Evolutionary conservation across 1,140 invertebrate genomes (phyloP), one percentile per base, ranked within the genome.

Genomic region (Atopsyche davidsoni): DNA sequence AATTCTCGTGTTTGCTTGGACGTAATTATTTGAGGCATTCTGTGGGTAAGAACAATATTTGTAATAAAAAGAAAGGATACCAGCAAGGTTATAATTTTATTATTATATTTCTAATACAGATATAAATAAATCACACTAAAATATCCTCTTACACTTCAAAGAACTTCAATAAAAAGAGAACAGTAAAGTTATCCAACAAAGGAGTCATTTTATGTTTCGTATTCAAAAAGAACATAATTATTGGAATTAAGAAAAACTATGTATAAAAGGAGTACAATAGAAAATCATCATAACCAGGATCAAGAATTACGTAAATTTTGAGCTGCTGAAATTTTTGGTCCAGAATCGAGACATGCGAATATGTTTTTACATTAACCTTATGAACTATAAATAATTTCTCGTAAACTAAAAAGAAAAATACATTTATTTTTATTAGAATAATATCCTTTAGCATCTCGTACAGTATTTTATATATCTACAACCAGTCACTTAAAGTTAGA

Each of bases 91-190:
- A 46, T 49, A 52, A n/a, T n/a, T 48, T 51, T 56, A 50, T 22
- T 55, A 42, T 56, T 40, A 23, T 56, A 56, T 53, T 53, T 48
- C 50, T 53, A 57, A 42, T 53, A 57, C 36, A 51, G 48, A 51
- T 56, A 56, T 56, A 56, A 51, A 56, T 56, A 56, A 56, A 56
- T 51, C 54, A 56, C 54, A 51, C 54, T 56, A 56, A 56, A 38
- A 36, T 39, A 47, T 47, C 24, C 13, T 39, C 38, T 4, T 7
- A 39, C n/a, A n/a, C n/a, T n/a, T n/a, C n/a, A n/a, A n/a, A n/a
- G n/a, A n/a, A n/a, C n/a, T n/a, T n/a, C n/a, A n/a, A n/a, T n/a
- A n/a, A n/a, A n/a, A n/a, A n/a, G n/a, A n/a, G n/a, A n/a, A n/a
- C n/a, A n/a, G n/a, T n/a, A n/a, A n/a, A n/a, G n/a, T n/a, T n/a